phyloP scores from a whole-genome alignment of 2,113 vertebrate species.

The Myotis davidii region DNA sequence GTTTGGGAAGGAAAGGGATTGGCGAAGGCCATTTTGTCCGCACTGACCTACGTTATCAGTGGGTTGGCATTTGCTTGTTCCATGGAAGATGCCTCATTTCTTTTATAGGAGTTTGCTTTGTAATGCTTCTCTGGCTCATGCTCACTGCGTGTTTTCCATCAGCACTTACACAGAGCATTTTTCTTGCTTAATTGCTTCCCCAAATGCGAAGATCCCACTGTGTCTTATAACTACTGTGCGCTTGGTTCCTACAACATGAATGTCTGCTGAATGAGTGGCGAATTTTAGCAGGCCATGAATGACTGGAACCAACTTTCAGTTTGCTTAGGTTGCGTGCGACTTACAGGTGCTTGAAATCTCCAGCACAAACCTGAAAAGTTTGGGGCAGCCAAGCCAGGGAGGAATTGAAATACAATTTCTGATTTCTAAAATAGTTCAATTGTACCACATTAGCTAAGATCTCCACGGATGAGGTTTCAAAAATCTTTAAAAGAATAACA shows the following conservation, averaged over 20 bases:
- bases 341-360: background rate
- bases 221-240: background rate
- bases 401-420: background rate
- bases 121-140: background rate
- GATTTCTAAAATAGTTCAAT: slow-evolving; percentile 20
- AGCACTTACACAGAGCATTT: background rate
- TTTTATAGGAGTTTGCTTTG: background rate
- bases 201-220: background rate
- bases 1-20: background rate
- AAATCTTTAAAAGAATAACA: slow-evolving; percentile 15
- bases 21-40: background rate
- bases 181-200: background rate
- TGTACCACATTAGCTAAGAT: background rate
- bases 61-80: background rate
- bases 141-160: background rate
- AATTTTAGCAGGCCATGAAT: background rate
- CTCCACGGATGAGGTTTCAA: background rate
- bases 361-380: background rate
- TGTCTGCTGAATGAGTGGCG: background rate
- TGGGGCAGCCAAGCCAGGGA: background rate
- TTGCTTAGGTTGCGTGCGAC: background rate
- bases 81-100: background rate
- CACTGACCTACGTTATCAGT: background rate
- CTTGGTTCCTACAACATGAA: background rate
- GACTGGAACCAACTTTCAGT: background rate